A percentile compares a stretch with the other conserved stretches of the same genome.
phyloP scores from a whole-genome alignment of 1,140 invertebrate genomes.

The Hyles euphorbiae region DNA sequence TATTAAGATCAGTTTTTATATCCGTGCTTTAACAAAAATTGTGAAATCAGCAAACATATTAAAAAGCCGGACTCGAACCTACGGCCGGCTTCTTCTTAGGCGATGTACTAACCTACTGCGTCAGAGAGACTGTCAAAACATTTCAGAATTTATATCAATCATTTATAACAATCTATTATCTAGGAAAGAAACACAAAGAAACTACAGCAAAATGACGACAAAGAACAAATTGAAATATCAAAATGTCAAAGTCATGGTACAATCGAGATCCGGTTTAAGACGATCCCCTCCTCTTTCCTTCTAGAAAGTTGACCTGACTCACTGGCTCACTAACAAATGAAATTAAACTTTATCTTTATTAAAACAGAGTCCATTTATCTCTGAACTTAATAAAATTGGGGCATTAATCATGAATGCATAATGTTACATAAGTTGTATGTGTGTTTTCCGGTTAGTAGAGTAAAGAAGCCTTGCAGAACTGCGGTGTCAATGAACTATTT shows the following conservation, averaged over 20 bases:
- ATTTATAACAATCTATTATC: no score
- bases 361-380: constrained; percentile 19
- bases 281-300: constrained; percentile 33
- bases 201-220: no score
- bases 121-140: background rate
- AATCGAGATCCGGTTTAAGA: constrained; percentile 44
- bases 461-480: background rate
- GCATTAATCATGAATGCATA: constrained; percentile 34
- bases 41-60: no score
- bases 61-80: no score
- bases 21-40: no score
- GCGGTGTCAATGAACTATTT: constrained; percentile 6
- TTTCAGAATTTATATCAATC: background rate
- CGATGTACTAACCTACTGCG: no score
- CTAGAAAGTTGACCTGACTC: constrained; percentile 54
- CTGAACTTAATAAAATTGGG: background rate
- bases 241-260: constrained; percentile 24
- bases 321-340: constrained; percentile 3
- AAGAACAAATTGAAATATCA: constrained; percentile 25
- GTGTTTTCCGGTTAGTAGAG: constrained; percentile 55
- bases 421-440: constrained; percentile 46
- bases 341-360: constrained; percentile 12
- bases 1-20: no score
- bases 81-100: no score
- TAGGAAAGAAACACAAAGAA: no score